phyloP scores from a whole-genome alignment of 2,888 invertebrate species.

The Halictus quadricinctus region DNA sequence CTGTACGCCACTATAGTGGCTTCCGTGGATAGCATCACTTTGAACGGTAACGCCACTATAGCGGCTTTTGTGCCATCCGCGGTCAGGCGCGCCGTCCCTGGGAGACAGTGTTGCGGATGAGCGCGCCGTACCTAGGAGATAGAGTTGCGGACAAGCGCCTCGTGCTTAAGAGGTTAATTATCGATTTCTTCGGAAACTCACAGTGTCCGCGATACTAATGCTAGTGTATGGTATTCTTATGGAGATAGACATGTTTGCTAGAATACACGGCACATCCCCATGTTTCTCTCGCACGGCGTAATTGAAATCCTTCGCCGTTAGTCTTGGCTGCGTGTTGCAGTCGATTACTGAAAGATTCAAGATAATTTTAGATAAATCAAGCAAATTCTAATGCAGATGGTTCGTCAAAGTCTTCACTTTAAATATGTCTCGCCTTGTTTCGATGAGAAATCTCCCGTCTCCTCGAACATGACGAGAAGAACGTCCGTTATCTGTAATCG shows the following conservation, averaged over 20 bases:
- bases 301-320: neutral
- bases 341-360: neutral
- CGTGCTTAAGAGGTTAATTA: neutral
- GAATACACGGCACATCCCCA: neutral
- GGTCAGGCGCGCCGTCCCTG: no score
- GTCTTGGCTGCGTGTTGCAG: neutral
- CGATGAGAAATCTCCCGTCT: neutral
- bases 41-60: no score
- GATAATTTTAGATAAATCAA: neutral
- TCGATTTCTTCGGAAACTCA: neutral
- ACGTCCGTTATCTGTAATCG: neutral
- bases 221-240: neutral
- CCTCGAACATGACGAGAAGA: neutral
- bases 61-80: no score
- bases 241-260: neutral
- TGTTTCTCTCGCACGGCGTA: neutral
- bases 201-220: rapidly evolving
- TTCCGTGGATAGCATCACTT: no score
- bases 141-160: no score
- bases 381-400: neutral
- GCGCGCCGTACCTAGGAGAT: no score
- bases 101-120: no score
- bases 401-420: neutral
- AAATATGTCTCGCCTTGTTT: neutral
- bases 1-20: no score